Evolutionary conservation across 2,113 vertebrate genomes (phyloP), one percentile per base, ranked within the genome.

Genomic region (Ardeotis arabs): DNA sequence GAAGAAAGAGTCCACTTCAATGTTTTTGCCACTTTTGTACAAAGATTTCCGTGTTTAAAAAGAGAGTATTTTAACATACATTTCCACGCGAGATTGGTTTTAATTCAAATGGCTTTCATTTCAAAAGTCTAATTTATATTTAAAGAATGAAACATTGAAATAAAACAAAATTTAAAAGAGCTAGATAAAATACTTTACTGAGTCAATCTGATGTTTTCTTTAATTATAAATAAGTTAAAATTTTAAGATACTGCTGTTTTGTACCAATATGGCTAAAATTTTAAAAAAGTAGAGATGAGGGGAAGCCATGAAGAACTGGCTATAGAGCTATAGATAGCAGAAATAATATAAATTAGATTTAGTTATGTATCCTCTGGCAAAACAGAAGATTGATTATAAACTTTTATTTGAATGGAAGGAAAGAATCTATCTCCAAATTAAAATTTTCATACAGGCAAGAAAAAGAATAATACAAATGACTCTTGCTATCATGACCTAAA

Each of bases 391-490:
- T 79, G 70, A 86, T 85, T 96, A 93, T 94, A 91, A 93, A 82
- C 64, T 87, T 95, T 87, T 70, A 60, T 81, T 96, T 97, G 86
- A 96, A 73, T 69, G n/a, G 90, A 97, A 95, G 55, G 73, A 28
- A 92, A 95, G 89, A 95, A 92, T 96, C 76, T 17, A 82, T 94
- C 60, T 94, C 45, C 37, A 90, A 93, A 89, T 96, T 96, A 96
- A 94, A 97, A 93, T 89, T 93, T 96, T 81, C 79, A 90, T 67
- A 29, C 15, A 93, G 52, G 39, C 35, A 87, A 83, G 59, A 55
- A 81, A 70, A 90, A 81, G 25, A 86, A 62, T 59, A 86, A 81
- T 60, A 37, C n/a, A 94, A 88, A 94, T 70, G 23, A 14, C 6
- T 93, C 67, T 85, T 93, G 45, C 29, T 92, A 73, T 19, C 47